Conservation (phyloP, 1,140 invertebrate species). For the Goniozus legneri region DNA sequence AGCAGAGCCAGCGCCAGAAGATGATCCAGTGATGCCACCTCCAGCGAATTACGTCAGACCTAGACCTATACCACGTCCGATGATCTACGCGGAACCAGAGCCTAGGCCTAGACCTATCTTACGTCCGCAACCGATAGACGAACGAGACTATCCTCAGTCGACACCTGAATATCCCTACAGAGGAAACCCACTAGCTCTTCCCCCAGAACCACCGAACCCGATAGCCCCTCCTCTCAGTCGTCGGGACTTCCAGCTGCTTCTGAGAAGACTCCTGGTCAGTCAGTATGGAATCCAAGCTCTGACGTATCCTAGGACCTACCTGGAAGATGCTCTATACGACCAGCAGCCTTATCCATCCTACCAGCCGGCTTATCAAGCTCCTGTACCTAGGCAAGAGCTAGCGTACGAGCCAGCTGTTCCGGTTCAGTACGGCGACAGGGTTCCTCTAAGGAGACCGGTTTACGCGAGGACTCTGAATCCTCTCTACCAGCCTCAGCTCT, state of each 20-base stretch:
- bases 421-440: conserved; percentile 44
- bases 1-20: conserved; percentile 25
- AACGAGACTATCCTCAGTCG: conserved; percentile 36
- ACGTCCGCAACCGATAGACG: conserved; percentile 26
- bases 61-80: conserved; percentile 28
- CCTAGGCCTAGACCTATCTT: conserved; percentile 26
- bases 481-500: conserved; percentile 46
- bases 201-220: conserved; percentile 47
- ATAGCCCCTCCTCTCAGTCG: conserved; percentile 44
- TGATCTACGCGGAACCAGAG: conserved; percentile 32
- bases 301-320: conserved; percentile 43
- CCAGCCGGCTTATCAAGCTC: conserved; percentile 35
- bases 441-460: conserved; percentile 38
- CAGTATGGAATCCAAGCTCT: conserved; percentile 48
- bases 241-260: conserved; percentile 43
- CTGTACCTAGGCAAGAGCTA: conserved; percentile 45
- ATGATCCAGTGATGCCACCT: conserved; percentile 27
- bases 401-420: conserved; percentile 40
- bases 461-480: conserved; percentile 28
- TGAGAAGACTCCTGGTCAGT: conserved; percentile 42
- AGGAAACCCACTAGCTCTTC: conserved; percentile 25
- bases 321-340: conserved; percentile 49
- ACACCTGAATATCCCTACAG: conserved; percentile 40
- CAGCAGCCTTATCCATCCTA: conserved; percentile 47
- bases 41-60: conserved; percentile 30